Conservation (phyloP, 2,113 vertebrate genomes). For the Platysternon megacephalum region DNA sequence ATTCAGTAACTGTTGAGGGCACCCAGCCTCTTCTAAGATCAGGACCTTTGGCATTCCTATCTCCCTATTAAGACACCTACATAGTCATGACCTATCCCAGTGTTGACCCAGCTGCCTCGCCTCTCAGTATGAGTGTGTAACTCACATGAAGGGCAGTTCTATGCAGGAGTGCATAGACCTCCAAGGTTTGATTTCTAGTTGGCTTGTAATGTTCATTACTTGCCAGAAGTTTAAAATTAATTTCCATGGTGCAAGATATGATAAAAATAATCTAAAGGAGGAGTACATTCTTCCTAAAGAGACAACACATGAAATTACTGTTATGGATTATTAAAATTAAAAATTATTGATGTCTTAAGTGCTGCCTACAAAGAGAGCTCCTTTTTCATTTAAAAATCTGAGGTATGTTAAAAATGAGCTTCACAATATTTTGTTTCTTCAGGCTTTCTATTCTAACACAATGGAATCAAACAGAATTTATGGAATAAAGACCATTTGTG, state of each 20-base stretch:
- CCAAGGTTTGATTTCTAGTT: not conserved
- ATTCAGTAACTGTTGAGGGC: fast-evolving
- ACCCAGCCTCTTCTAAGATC: not conserved
- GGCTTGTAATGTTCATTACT: not conserved
- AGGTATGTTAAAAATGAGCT: constrained; percentile 71
- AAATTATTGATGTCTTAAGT: constrained; percentile 25
- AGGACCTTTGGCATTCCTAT: not conserved
- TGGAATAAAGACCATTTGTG: constrained; percentile 81
- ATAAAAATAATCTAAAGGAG: not conserved
- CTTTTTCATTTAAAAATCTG: constrained; percentile 63
- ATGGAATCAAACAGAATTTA: constrained; percentile 73
- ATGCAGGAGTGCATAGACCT: not conserved
- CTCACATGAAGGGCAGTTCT: not conserved
- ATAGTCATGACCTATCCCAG: not conserved
- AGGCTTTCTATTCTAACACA: constrained; percentile 68
- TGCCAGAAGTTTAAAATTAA: not conserved
- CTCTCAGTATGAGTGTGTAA: fast-evolving
- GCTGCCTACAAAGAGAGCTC: constrained; percentile 47
- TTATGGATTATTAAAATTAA: constrained; percentile 36
- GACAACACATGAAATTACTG: not conserved
- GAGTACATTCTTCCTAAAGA: not conserved
- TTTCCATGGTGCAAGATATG: not conserved
- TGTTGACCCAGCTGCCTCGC: not conserved
- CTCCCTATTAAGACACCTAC: not conserved
- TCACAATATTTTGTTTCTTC: constrained; percentile 61